Base-by-base conservation (phyloP, 92 coral and sea anemone genomes). In the Galaxea fascicularis region DNA sequence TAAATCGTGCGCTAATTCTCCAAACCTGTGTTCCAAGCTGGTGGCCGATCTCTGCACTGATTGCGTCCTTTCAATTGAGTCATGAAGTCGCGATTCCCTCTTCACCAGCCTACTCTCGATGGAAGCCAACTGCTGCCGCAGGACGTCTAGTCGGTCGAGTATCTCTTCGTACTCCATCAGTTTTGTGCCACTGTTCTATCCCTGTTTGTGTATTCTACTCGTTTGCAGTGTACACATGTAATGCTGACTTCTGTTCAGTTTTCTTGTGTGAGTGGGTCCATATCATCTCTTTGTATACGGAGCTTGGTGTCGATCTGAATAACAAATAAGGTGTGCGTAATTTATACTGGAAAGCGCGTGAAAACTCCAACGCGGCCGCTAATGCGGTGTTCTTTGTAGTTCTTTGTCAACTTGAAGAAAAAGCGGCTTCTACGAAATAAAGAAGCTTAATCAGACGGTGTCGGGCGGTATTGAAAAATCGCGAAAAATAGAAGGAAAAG, bases 81-180 rank as follows among this genome's bases (percentile, higher is more conserved):
- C 35, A 0, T 68, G 67, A 0, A 80, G 21, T 24, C 77, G 13
- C 22, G 65, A 67, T 56, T 67, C 77, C 8, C 65, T 80, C 18
- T 13, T n/a, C 15, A 53, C 30, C 0, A 53, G 77, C 4, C 85
- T 80, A 51, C 10, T 54, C 26, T 71, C 56, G 12, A 27, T 10
- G 39, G 18, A 39, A 20, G 30, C 85, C 14, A 80, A 20, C 21
- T 52, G 41, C 11, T 80, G 28, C 8, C 13, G 11, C n/a, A 80
- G 62, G 56, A 24, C 28, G 53, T 70, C 67, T 21, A 80, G 75
- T 56, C 85, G 25, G 67, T 52, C 67, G 39, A 66, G 77, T 54
- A 80, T 30, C 53, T 67, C 77, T 21, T 80, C 85, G n/a, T 80
- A 80, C 41, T 67, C 85, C 77, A 80, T 67, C 76, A 67, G 68